Evolutionary conservation across 2,888 invertebrate species (phyloP), one percentile per base, ranked within the genome.

Genomic region (Anoncus sp.): DNA sequence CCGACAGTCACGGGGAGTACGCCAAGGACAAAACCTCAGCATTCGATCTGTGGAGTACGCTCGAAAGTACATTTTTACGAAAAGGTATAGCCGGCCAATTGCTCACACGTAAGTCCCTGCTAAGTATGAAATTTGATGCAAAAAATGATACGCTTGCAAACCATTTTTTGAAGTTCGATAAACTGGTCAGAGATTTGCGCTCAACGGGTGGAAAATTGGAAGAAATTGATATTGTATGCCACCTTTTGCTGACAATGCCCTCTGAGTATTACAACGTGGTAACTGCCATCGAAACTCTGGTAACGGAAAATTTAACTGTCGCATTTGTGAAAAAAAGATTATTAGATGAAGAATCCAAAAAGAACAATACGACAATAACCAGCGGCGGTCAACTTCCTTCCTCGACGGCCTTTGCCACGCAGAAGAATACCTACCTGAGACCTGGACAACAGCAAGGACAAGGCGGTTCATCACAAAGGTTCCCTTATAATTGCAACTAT

Each of bases 271-370:
- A 83, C 45, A 69, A 72, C 10, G 80, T 85, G 18, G 82, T 83
- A 14, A 83, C 81, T 18, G 83, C 84, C n/a, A 47, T 85, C n/a
- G 84, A 83, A 69, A 81, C 82, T 2, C 24, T 75, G n/a, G 53
- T 73, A 9, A 43, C 5, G 2, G 73, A 72, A 0, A 65, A 79
- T 38, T 53, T 83, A 27, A 76, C 80, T 3, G 18, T 82, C 18
- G 63, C 51, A 12, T 82, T 85, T 67, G 84, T 85, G 10, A 85
- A 85, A 77, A 84, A 80, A 63, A 55, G 81, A 20, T 67, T 85
- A 6, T 40, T 81, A 31, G 83, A 85, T 27, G 83, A 83, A 69
- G 83, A 84, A 83, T 45, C 76, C 16, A 80, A 76, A 67, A 35
- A 65, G 51, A 59, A 47, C 3, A 65, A 63, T 20, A 59, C 51